phyloP scores from a whole-genome alignment of 1,140 invertebrate species.

The Sminthurides bifidus region DNA sequence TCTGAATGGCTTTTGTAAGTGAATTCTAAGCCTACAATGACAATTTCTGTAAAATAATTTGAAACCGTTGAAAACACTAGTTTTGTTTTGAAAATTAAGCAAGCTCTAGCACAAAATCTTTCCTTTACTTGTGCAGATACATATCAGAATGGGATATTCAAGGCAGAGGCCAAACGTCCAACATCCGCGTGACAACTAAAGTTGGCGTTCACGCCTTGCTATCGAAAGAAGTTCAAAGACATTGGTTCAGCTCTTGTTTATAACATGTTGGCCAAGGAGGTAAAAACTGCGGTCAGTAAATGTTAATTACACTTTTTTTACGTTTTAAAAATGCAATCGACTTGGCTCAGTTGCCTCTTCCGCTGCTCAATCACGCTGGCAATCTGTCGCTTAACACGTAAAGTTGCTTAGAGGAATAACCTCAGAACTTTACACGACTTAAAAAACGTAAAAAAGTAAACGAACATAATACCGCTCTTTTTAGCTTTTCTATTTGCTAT shows the following conservation, averaged over 20 bases:
- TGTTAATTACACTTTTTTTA: conserved; percentile 5
- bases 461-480: too few relatives aligned
- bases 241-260: conserved; percentile 74
- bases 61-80: background rate
- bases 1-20: conserved; percentile 70
- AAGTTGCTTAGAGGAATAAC: too few relatives aligned
- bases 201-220: conserved; percentile 75
- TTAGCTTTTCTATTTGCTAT: too few relatives aligned
- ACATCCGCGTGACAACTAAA: conserved; percentile 80
- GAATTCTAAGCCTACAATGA: background rate
- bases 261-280: conserved; percentile 88
- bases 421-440: too few relatives aligned
- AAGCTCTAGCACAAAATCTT: too few relatives aligned
- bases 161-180: conserved; percentile 54
- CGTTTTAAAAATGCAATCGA: conserved; percentile 4
- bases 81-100: background rate
- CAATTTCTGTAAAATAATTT: conserved; percentile 1
- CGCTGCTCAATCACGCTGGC: background rate
- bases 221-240: conserved; percentile 59
- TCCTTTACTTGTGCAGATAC: conserved; percentile 40
- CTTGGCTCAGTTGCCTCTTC: too few relatives aligned
- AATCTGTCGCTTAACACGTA: too few relatives aligned
- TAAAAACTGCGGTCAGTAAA: conserved; percentile 90
- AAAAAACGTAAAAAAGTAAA: too few relatives aligned
- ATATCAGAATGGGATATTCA: conserved; percentile 78